Evolutionary conservation across 2,888 invertebrate genomes (phyloP), one percentile per base, ranked within the genome.

Genomic region (Julus scandinavius): DNA sequence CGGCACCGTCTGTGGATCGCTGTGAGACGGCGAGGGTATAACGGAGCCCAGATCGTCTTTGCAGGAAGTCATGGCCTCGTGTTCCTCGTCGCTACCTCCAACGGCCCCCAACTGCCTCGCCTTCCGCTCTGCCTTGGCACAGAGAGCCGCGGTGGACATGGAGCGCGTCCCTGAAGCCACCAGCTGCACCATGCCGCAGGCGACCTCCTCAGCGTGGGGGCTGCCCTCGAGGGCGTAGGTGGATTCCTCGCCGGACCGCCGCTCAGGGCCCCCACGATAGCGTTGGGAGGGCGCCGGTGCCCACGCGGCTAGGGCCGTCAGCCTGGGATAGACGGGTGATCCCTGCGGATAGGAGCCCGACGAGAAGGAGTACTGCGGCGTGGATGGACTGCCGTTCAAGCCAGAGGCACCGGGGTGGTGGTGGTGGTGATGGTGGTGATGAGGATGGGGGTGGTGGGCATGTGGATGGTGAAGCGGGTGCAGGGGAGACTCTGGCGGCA

Each of bases 341-440:
- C 84, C 45, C n/a, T 83, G 88, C 72, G 5, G 17, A 13, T 63
- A 63, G 45, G 54, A 20, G 40, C 87, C 54, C 1, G 15, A 86
- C 3, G 89, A 88, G 85, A 90, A 89, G n/a, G 86, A 80, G 86
- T 89, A 89, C 50, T 88, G 89, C 1, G 88, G 84, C 40, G 88
- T 45, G 13, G 85, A 83, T 13, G 86, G 87, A 41, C 87, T 54
- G 50, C 88, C 89, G 63, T 89, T 89, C 2, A 83, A 49, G n/a
- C 86, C 80, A 9, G 89, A 85, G 20, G 88, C 80, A n/a, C 85
- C 87, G 11, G 40, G 88, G 9, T 45, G 40, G 20, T 86, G 90
- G 85, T 90, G 90, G 84, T 90, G 90, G 85, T 90, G 90, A 88
- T 87, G 87, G 89, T 54, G 89, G 87, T 89, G 89, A 88, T 89